Base-by-base conservation (phyloP, 2,797 vertebrate genomes). In the Sebastes nivosus region DNA sequence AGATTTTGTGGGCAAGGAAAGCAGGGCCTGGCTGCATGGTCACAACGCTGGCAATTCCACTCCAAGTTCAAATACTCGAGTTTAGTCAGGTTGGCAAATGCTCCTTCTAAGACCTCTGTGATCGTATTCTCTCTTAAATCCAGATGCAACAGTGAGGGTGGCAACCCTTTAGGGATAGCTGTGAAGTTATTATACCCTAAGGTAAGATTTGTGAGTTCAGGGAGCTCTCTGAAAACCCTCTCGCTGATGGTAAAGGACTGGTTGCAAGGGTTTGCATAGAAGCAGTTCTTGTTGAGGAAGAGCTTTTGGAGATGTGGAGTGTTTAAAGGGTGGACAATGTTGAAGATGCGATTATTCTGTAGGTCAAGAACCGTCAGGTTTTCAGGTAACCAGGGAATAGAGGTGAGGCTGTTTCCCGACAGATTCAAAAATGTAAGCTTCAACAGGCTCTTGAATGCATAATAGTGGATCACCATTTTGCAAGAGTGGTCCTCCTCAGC, bases 1-100 rank as follows among this genome's bases (percentile, higher is more conserved):
- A 24, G 68, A 74, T 96, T 94, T 6, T 92, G 25, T 4, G 84
- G 91, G 67, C 97, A 98, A 22, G 97, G 96, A 74, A 94, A 94
- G 79, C 97, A 98, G 22, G 96, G 96, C 57, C 95, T 94, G 5
- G 90, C 94, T 46, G 97, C 96, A 24, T 97, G 96, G 83, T 98
- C 96, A 63, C 97, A 98, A 9, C 97, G 95, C 80, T 97, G 97
- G 79, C 97, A 97, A 66, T 97, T 98, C 91, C 97, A 97, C 3
- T 96, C 95, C 67, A 98, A 81, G 42, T 93, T 95, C 9, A 98
- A 94, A 20, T 50, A 1, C 0, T n/a, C 27, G 2, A 98, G 93
- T 6, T 52, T 24, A 0, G 90, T 93, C 38, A 98, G 87, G 58
- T 91, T 93, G 34, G 93, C 91, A 82, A 98, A 96, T 10, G 96